Evolutionary conservation across 2,113 vertebrate genomes (phyloP), one percentile per base, ranked within the genome.

Genomic region (Mellivora capensis): DNA sequence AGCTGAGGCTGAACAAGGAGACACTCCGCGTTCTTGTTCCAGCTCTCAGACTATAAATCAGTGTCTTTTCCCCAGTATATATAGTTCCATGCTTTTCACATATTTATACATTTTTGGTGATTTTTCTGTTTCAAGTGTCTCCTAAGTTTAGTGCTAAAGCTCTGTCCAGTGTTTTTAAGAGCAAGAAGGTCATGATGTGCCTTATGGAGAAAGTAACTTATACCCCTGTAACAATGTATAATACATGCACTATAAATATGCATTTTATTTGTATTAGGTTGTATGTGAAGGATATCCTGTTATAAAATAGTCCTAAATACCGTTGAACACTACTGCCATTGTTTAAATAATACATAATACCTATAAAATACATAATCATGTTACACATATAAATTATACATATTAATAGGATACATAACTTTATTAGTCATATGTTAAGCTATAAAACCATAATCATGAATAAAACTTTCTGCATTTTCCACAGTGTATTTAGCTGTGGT

Each of bases 31-130:
- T 69, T 85, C 64, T n/a, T 21, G 44, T 47, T 39, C 29, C 34
- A 4, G 13, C 11, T 25, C 34, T 54, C 71, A 67, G 17, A 13
- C n/a, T 2, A 4, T 27, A 31, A 34, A 27, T 23, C 2, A 11
- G 10, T 0, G 1, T n/a, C n/a, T 11, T 29, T n/a, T 77, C 27
- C 27, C 2, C 3, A 21, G 4, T 9, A 3, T 47, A 27, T 1
- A 34, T 6, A 42, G 25, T 42, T 7, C 25, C 37, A 21, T 6
- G 12, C 3, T 62, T 29, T 57, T 18, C 49, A 61, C 2, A 4
- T 59, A 47, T 18, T 42, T 15, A 31, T 71, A 13, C 7, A 21
- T 90, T n/a, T 47, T 44, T 31, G 25, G 4, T 37, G 29, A 34
- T 12, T 72, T 80, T 20, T 7, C 12, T 52, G 3, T 34, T 54